Percentiles rank a stretch among this genome's conserved stretches.
Evolutionary conservation across 2,888 invertebrate species (phyloP).

Genomic region (Lapara coniferarum): DNA sequence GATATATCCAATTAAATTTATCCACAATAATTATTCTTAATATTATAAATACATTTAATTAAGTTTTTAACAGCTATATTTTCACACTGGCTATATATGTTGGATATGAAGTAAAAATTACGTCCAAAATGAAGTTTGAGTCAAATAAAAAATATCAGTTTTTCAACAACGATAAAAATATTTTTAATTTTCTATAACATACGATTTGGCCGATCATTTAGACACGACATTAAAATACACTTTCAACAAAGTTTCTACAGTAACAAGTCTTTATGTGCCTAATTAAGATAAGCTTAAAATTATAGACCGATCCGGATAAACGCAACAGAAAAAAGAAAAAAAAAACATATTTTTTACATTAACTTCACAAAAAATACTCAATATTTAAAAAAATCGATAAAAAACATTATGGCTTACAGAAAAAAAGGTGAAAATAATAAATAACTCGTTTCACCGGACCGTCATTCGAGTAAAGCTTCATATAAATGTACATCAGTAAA

Average conservation of each 20-base stretch:
- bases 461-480: slow-evolving; percentile 36
- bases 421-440: background rate
- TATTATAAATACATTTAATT: background rate
- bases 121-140: background rate
- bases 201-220: slow-evolving; percentile 15
- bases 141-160: background rate
- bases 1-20: background rate
- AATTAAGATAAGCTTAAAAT: slow-evolving; percentile 27
- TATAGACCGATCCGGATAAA: slow-evolving; percentile 24
- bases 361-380: background rate
- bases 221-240: slow-evolving; percentile 1
- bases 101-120: background rate
- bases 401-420: background rate
- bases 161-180: slow-evolving; percentile 1
- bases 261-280: slow-evolving; percentile 30
- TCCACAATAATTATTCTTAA: background rate
- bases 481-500: background rate
- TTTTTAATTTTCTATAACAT: background rate
- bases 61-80: background rate
- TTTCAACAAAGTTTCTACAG: slow-evolving; percentile 21
- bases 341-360: background rate
- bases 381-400: slow-evolving; percentile 13
- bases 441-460: slow-evolving; percentile 3
- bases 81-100: background rate
- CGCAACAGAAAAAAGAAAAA: background rate